A percentile compares a stretch with the other conserved stretches of the same genome.
Conservation (phyloP, 2,113 vertebrate genomes). For the Collichthys lucidus region DNA sequence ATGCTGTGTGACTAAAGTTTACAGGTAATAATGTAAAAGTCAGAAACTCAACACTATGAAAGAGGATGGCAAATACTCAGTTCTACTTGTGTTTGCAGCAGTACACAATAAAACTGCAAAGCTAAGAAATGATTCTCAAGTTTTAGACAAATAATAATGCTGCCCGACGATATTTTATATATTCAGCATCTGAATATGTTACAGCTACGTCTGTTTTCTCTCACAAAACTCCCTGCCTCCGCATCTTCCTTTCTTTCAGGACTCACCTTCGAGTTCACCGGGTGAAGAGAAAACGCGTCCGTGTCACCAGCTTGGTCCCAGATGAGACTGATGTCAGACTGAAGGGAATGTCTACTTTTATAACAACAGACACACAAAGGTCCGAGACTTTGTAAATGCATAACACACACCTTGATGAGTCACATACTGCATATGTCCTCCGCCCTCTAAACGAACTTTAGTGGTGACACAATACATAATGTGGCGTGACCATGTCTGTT, state of each 20-base stretch:
- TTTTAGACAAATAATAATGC: background rate
- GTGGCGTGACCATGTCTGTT: too few relatives aligned
- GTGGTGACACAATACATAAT: too few relatives aligned
- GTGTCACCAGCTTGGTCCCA: constrained; percentile 23
- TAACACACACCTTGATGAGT: background rate
- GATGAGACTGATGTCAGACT: constrained; percentile 29
- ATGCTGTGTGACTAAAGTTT: too few relatives aligned
- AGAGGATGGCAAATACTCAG: background rate
- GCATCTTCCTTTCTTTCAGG: background rate
- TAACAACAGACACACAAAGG: background rate
- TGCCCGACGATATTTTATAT: background rate
- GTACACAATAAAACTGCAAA: background rate
- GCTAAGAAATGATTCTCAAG: too few relatives aligned
- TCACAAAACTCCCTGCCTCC: background rate
- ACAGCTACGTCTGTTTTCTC: background rate
- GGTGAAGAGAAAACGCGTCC: constrained; percentile 28
- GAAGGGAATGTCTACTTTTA: constrained; percentile 41
- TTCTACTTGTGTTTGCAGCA: background rate
- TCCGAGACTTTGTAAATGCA: background rate
- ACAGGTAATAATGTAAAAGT: background rate
- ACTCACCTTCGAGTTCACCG: constrained; percentile 59
- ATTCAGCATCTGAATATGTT: background rate
- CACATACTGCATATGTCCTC: background rate
- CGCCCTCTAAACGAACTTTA: background rate
- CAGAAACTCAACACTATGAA: background rate